phyloP scores from a whole-genome alignment of 2,113 vertebrate genomes.

The Cryptotis parvus region DNA sequence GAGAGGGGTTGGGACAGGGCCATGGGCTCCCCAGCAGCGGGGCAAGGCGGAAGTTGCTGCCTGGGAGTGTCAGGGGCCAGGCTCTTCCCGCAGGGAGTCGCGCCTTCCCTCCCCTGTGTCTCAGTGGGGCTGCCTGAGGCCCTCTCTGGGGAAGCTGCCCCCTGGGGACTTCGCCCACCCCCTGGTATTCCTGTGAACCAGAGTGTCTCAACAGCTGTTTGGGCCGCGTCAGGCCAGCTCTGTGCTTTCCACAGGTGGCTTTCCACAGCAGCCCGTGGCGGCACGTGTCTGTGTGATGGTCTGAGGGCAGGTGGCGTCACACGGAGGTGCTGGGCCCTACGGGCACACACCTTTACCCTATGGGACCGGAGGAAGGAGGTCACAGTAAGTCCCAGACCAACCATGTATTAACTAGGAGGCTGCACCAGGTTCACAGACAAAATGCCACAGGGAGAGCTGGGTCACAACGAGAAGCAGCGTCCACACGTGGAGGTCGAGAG shows the following conservation, averaged over 20 bases:
- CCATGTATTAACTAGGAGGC: constrained; percentile 83
- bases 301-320: not conserved
- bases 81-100: not conserved
- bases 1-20: not conserved
- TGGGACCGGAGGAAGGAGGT: constrained; percentile 79
- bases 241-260: not conserved
- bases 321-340: constrained; percentile 57
- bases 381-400: constrained; percentile 83
- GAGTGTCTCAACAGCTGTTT: not conserved
- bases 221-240: not conserved
- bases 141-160: not conserved
- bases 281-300: not conserved
- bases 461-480: constrained; percentile 77
- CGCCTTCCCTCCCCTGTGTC: not conserved
- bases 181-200: constrained; percentile 16
- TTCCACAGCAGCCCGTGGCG: not conserved
- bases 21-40: not conserved
- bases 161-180: not conserved
- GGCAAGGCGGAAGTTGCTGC: not conserved
- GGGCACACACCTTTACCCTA: constrained; percentile 85
- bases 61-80: not conserved
- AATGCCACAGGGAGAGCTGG: constrained; percentile 87
- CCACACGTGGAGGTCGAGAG: constrained; percentile 70
- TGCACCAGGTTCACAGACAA: constrained; percentile 74
- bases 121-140: not conserved